phyloP scores from a whole-genome alignment of 2,113 vertebrate species.

The Mormoops blainvillei region DNA sequence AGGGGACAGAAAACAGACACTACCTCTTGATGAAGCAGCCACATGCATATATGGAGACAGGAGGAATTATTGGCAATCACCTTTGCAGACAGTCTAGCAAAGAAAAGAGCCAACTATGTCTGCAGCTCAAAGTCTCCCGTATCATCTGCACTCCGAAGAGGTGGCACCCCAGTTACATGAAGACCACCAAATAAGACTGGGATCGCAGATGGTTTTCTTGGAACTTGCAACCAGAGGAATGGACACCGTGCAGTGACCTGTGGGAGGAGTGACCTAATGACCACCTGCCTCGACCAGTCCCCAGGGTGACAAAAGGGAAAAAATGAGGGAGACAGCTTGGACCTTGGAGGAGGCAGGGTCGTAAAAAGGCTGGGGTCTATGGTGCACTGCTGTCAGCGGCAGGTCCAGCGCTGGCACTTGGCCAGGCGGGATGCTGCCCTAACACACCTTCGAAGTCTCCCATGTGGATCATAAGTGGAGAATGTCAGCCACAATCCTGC shows the following conservation, averaged over 20 bases:
- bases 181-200: neutral
- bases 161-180: neutral
- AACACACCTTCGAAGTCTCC: neutral
- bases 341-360: neutral
- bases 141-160: neutral
- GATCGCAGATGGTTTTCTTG: neutral
- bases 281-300: neutral
- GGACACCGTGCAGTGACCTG: neutral
- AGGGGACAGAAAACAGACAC: neutral
- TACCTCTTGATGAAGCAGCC: neutral
- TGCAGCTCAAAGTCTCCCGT: neutral
- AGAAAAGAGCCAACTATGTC: neutral
- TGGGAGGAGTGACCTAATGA: neutral
- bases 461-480: neutral
- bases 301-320: neutral
- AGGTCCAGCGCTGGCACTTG: neutral
- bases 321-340: neutral
- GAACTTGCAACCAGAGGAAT: neutral
- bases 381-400: neutral
- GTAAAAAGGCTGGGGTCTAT: neutral
- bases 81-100: neutral
- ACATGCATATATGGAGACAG: neutral
- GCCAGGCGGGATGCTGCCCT: neutral
- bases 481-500: fast-evolving
- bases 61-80: neutral